These are phyloP conservation scores for Pangasius mekongensis DNA, from an alignment of 2,797 vertebrate genomes.

Conservation along the genomic window DNA sequence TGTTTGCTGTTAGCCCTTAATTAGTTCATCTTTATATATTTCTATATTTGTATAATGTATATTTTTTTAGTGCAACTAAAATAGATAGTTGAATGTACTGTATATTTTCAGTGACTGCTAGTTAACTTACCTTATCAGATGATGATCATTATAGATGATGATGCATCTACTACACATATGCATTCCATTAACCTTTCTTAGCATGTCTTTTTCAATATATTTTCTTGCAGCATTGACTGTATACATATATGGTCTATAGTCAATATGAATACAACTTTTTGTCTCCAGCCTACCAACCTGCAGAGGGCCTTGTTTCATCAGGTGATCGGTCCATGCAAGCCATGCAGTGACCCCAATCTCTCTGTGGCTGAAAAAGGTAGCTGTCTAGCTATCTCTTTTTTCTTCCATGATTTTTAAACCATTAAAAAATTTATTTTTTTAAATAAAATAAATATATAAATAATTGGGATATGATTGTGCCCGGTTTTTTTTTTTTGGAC, in stretches of 20 bases:
- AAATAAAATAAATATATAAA: not conserved
- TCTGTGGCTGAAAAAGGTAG: conserved; percentile 96
- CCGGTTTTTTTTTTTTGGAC: not conserved
- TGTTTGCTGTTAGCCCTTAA: not conserved
- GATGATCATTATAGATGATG: not conserved
- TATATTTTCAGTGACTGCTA: not conserved
- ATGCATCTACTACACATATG: not conserved
- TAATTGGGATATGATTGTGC: not conserved
- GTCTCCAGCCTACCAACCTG: conserved; percentile 88
- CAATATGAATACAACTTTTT: not conserved
- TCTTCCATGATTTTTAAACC: not conserved
- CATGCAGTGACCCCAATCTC: conserved; percentile 93
- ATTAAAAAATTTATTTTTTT: too few species aligned
- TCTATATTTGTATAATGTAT: not conserved
- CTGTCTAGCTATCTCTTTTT: conserved; percentile 49
- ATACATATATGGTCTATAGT: not conserved
- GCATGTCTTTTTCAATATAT: not conserved
- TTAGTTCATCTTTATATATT: not conserved
- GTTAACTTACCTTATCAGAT: not conserved
- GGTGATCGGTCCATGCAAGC: conserved; percentile 95
- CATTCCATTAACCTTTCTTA: not conserved
- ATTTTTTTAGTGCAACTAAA: not conserved
- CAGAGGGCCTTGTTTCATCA: conserved; percentile 98
- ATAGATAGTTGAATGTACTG: not conserved
- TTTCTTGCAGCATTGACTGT: not conserved